Base-by-base conservation (phyloP, 2,797 vertebrate genomes). In the Diglossa cyanea region DNA sequence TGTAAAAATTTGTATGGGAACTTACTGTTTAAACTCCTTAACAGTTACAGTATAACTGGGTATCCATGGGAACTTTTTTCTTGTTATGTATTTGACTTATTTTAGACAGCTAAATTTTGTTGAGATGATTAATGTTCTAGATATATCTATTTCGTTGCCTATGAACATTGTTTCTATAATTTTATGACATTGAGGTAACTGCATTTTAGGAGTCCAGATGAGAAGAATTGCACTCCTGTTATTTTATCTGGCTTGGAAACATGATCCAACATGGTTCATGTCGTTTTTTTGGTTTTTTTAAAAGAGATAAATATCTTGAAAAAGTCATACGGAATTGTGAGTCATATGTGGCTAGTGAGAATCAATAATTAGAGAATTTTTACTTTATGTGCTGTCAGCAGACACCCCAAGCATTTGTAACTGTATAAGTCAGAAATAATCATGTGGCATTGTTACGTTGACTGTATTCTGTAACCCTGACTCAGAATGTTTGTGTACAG, bases 171-270 rank as follows among this genome's bases (percentile, higher is more conserved):
- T 25, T 71, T 67, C 14, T 45, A 12, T 58, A 33, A 67, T 50
- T 71, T 66, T 67, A 37, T 67, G 15, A 55, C 25, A 37, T 3
- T 65, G 13, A 40, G 8, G 45, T 16, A 35, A n/a, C 28, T 45
- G 33, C 0, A 1, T 42, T 4, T 15, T 33, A 35, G 3, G 5
- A 44, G 6, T 57, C 20, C 16, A 58, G 10, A 57, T 31, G 13
- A 72, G 17, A 85, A 87, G 13, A 65, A 48, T 48, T 65, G 14
- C 3, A 53, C 2, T 79, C 10, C 6, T 47, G 2, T n/a, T 54
- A 20, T 50, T 55, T 85, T 47, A 4, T 83, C 28, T 82, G 19
- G 0, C 26, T 60, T 75, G 21, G 33, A 58, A 87, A 15, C 0
- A 3, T 51, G 42, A 71, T 33, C 11, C 19, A 55, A 11, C 5